Conservation (phyloP, 2,888 invertebrate genomes). For the Caenorhabditis afra region DNA sequence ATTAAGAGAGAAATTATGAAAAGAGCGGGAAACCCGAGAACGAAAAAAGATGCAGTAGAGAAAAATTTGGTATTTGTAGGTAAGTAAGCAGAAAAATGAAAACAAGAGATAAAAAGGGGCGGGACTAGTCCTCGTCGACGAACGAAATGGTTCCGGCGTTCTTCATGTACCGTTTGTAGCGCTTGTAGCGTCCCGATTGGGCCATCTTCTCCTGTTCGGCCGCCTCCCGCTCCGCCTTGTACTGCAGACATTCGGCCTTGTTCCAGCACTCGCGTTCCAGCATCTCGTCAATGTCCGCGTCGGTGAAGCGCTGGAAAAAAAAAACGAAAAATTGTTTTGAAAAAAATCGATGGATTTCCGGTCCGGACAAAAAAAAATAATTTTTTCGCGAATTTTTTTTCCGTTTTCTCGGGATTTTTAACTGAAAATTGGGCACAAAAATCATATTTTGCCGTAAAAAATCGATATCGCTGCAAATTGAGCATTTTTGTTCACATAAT, state of each 20-base stretch:
- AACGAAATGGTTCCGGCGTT: conserved; percentile 93
- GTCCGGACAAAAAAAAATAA: too few relatives aligned
- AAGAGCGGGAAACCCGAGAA: conserved; percentile 31
- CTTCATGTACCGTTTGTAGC: conserved; percentile 91
- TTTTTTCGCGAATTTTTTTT: too few relatives aligned
- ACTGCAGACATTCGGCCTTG: conserved; percentile 87
- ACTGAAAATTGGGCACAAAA: too few relatives aligned
- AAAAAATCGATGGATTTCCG: too few relatives aligned
- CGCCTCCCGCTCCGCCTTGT: conserved; percentile 89
- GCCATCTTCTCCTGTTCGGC: conserved; percentile 90
- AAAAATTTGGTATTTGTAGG: background rate
- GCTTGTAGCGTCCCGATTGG: conserved; percentile 89
- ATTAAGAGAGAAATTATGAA: conserved; percentile 25
- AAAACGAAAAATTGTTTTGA: too few relatives aligned
- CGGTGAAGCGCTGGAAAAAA: conserved; percentile 84
- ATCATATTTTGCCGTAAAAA: too few relatives aligned
- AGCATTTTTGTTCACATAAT: too few relatives aligned
- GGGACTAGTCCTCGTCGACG: conserved; percentile 82
- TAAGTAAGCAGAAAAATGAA: background rate
- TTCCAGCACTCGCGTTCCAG: conserved; percentile 89
- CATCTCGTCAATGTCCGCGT: conserved; percentile 87
- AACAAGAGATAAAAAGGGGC: conserved; percentile 10
- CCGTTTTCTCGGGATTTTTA: too few relatives aligned
- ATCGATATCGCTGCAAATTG: too few relatives aligned
- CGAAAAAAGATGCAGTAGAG: background rate